phyloP scores from a whole-genome alignment of 2,888 invertebrate genomes.

The Thymelicus acteon region DNA sequence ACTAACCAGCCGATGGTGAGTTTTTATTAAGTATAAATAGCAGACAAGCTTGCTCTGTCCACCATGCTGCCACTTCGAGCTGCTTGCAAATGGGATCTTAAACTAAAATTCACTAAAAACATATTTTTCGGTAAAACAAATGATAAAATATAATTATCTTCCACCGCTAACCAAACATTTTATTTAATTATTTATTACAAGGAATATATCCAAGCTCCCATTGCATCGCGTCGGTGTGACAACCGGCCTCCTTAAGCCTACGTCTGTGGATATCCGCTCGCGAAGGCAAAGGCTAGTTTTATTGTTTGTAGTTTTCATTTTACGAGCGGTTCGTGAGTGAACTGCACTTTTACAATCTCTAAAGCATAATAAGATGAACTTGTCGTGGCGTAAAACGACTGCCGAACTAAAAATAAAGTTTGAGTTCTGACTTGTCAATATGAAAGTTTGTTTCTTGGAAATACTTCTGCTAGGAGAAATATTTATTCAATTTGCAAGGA shows the following conservation, averaged over 20 bases:
- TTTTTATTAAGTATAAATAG: too few species aligned
- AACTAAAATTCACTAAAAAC: too few species aligned
- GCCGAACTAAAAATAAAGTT: background rate
- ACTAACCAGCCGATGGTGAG: too few species aligned
- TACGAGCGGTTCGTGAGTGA: conserved; percentile 61
- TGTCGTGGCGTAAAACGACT: conserved; percentile 5
- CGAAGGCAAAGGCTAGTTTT: conserved; percentile 67
- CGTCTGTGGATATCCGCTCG: conserved; percentile 63
- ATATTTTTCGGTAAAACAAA: too few species aligned
- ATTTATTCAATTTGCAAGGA: too few species aligned
- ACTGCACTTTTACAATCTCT: conserved; percentile 28
- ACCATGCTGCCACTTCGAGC: too few species aligned
- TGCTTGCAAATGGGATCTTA: too few species aligned
- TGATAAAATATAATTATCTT: too few species aligned
- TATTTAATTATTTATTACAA: too few species aligned
- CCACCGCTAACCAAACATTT: too few species aligned
- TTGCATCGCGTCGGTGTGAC: conserved; percentile 52
- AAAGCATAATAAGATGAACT: conserved; percentile 16
- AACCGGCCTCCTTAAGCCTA: conserved; percentile 52
- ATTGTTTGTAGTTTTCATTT: conserved; percentile 69
- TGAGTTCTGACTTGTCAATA: background rate
- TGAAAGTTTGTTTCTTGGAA: background rate
- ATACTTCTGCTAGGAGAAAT: background rate
- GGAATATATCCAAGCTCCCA: conserved; percentile 5
- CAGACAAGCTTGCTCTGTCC: too few species aligned